Percentiles rank a stretch among this genome's conserved stretches.
phyloP scores from a whole-genome alignment of 1,140 invertebrate genomes.

The Rhopalosiphum padi region DNA sequence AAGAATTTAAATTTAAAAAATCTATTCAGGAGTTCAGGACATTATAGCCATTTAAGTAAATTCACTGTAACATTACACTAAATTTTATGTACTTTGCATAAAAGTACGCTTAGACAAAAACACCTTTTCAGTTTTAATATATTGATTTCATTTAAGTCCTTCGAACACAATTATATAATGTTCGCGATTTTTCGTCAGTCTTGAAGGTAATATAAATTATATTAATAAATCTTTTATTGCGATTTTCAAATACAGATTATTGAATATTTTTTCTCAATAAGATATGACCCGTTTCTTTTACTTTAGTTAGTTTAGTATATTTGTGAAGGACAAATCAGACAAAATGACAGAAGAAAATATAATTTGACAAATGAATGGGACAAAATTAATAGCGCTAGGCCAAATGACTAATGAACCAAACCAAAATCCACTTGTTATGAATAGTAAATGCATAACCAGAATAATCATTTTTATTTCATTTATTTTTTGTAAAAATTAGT shows the following conservation, averaged over 20 bases:
- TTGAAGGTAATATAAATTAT: slow-evolving; percentile 32
- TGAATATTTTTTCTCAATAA: slow-evolving; percentile 21
- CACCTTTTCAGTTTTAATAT: background rate
- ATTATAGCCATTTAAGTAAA: background rate
- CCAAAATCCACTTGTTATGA: slow-evolving; percentile 44
- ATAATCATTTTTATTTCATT: slow-evolving; percentile 21
- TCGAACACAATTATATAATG: background rate
- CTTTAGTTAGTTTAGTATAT: background rate
- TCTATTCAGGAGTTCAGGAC: background rate
- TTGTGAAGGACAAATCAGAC: slow-evolving; percentile 42
- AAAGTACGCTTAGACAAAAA: background rate
- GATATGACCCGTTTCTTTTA: slow-evolving; percentile 24
- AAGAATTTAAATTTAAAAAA: too few species aligned
- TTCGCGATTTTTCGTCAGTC: background rate
- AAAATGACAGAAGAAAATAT: slow-evolving; percentile 44
- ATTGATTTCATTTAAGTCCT: background rate
- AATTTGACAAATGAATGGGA: slow-evolving; percentile 48
- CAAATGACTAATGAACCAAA: slow-evolving; percentile 53
- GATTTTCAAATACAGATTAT: slow-evolving; percentile 15
- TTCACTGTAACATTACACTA: background rate
- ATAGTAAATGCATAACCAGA: slow-evolving; percentile 32
- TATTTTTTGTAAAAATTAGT: slow-evolving; percentile 5
- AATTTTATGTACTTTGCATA: background rate
- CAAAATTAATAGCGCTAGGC: slow-evolving; percentile 48
- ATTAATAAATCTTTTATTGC: slow-evolving; percentile 31